Percentiles rank a stretch among this genome's conserved stretches.
Conservation (phyloP, 2,797 vertebrate species). For the Coregonus ussuriensis region DNA sequence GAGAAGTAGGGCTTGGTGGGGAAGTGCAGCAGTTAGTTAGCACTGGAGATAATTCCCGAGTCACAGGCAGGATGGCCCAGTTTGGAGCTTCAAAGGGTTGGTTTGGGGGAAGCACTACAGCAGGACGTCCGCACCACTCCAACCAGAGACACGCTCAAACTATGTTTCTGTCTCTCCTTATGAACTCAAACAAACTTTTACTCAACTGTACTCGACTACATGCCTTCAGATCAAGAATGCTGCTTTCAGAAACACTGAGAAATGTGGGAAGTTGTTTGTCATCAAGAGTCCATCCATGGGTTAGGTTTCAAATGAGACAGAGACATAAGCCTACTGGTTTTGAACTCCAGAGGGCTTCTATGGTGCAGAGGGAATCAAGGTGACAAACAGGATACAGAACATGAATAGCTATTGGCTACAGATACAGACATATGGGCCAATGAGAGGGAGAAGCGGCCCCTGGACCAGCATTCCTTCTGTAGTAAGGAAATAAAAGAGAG, state of each 20-base stretch:
- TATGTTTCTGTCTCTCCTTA: conserved; percentile 31
- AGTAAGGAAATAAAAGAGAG: conserved; percentile 26
- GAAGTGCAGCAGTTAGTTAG: conserved; percentile 58
- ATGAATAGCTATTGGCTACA: background rate
- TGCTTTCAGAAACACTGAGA: conserved; percentile 13
- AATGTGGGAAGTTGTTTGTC: conserved; percentile 8
- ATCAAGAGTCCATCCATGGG: too few relatives aligned
- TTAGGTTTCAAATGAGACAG: background rate
- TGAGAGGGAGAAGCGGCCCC: background rate
- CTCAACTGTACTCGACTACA: conserved; percentile 16
- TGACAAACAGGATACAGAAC: background rate
- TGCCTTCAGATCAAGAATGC: conserved; percentile 8
- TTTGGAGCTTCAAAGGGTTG: conserved; percentile 74
- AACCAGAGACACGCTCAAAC: conserved; percentile 53
- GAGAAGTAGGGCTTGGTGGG: conserved; percentile 52
- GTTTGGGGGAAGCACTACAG: conserved; percentile 61
- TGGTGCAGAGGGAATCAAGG: too few relatives aligned
- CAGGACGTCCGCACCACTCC: conserved; percentile 59
- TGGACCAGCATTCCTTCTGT: conserved; percentile 58
- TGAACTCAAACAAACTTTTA: conserved; percentile 25
- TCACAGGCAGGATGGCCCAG: conserved; percentile 72
- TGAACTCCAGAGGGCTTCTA: too few relatives aligned
- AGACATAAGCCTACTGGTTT: background rate
- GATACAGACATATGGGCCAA: conserved; percentile 31
- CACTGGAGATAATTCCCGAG: conserved; percentile 68